These are phyloP conservation scores for Mallateleia sp. DNA, from an alignment of 2,888 invertebrate species.

Conservation along the genomic window DNA sequence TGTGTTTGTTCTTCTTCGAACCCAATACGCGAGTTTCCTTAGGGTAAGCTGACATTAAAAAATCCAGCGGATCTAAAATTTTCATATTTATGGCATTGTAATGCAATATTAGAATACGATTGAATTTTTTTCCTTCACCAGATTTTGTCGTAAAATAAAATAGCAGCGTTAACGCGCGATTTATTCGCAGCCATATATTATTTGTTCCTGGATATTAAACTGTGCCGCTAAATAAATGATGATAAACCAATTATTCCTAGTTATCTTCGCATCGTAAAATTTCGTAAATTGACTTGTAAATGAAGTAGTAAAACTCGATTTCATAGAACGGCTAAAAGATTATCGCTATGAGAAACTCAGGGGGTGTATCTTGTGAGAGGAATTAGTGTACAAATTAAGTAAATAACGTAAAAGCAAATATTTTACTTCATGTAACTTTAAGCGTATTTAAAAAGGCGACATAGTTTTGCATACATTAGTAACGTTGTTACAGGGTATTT, in stretches of 20 bases:
- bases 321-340: background rate
- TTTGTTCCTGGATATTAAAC: background rate
- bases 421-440: too few species aligned
- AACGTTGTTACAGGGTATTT: too few species aligned
- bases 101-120: background rate
- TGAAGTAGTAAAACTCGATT: conserved; percentile 12
- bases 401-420: background rate
- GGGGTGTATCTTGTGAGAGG: background rate
- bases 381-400: background rate
- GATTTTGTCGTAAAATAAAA: background rate
- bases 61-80: background rate
- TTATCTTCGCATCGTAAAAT: conserved; percentile 1
- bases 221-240: background rate
- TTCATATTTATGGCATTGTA: conserved; percentile 1
- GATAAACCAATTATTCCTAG: background rate
- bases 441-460: too few species aligned
- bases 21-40: background rate
- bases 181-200: background rate
- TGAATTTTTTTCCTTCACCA: background rate
- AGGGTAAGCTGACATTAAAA: background rate
- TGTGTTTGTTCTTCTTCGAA: background rate
- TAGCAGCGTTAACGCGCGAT: background rate
- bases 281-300: conserved; percentile 1
- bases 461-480: too few species aligned
- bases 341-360: background rate